Base-by-base conservation (phyloP, 2,113 vertebrate species). In the Cephalopholis sonnerati region DNA sequence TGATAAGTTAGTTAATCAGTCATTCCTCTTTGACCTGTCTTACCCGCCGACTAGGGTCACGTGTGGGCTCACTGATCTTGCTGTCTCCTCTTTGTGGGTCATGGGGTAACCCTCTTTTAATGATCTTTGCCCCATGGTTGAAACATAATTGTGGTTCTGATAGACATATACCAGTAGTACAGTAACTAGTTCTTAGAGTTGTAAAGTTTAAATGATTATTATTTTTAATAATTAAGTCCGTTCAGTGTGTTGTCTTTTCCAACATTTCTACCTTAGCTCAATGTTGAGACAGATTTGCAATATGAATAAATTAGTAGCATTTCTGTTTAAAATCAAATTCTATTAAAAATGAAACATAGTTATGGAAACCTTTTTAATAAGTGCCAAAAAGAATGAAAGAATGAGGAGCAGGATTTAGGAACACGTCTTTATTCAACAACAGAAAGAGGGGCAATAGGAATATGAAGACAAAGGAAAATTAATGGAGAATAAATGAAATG, bases 1-100 rank as follows among this genome's bases (percentile, higher is more conserved):
- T 54, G 44, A 55, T 62, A 20, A 74, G 68, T n/a, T 16, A 48
- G 57, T 74, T 57, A 62, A 68, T 67, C 11, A 8, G 36, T 58
- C 2, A 2, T 65, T 32, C 59, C 29, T 10, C 32, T 61, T 36
- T 55, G 36, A 82, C 39, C 50, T 24, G 15, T 80, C 29, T 53
- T n/a, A 69, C 64, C 24, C 3, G 6, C 32, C 48, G 9, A 55
- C 46, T 53, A 57, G 17, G 64, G 12, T 61, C 46, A 58, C 17
- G 22, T 18, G 32, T 79, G 48, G 53, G 25, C 39, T 58, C 17
- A 5, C 17, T 67, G 29, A 79, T 44, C 48, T 65, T 29, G 16
- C 41, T 8, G 20, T 44, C 18, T 13, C 32, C 18, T 36, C 2
- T 29, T 51, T 66, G n/a, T 57, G 46, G 54, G 61, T 79, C 39